Base-by-base conservation (phyloP, 1,140 invertebrate genomes). In the Temnothorax curvispinosus region DNA sequence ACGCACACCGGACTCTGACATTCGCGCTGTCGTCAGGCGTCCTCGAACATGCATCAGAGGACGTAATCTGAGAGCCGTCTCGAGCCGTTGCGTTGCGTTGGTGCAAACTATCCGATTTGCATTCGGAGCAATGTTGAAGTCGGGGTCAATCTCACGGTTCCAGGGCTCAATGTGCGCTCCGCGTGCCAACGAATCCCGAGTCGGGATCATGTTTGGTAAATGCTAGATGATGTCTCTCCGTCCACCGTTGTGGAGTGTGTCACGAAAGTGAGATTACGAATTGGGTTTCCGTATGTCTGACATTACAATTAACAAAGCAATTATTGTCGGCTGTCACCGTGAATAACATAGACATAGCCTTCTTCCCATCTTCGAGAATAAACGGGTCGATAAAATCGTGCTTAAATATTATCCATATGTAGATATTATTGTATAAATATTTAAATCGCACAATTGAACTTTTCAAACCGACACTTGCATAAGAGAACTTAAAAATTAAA, bases 101-200 rank as follows among this genome's bases (percentile, higher is more conserved):
- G 80, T 89, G 85, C 87, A 89, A 89, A 89, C 85, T 75, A 32
- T 71, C 64, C 67, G 86, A 90, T 90, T 90, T 90, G 89, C 89
- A 90, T 90, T 89, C 54, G 74, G 67, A 87, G 65, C 62, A 56
- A 74, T 89, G 89, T 87, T 85, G 85, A 81, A 80, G 78, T 74
- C 50, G 41, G 74, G 78, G 67, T 85, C 88, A 74, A 87, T 89
- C 78, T 60, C 65, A 69, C 58, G 27, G 38, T 75, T 65, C 58
- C 38, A 27, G 21, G n/a, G 9, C 11, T 78, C 27, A n/a, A 32
- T 27, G 87, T 58, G 56, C 38, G 56, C 52, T 58, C 62, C 38
- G 56, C 52, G 77, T 78, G 77, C 67, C 65, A 56, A 18, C 76
- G 85, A 87, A 89, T 88, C 21, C 41, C n/a, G 27, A 74, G 56